Evolutionary conservation across 2,888 invertebrate species (phyloP).

Genomic region (Heliconius hortense): DNA sequence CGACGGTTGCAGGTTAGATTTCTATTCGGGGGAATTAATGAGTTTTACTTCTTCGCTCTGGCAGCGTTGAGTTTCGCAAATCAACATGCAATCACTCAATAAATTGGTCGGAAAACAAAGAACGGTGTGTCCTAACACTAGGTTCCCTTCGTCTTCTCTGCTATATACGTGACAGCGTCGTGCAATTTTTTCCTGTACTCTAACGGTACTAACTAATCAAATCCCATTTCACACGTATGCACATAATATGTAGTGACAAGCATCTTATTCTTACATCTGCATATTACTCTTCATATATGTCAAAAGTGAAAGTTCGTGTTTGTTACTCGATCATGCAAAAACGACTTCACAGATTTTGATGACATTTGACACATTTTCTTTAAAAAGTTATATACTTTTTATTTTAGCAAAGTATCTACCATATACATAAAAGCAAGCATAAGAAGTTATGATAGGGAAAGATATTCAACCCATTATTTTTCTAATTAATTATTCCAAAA

Average conservation of each 20-base stretch:
- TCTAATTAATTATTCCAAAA: too few species aligned
- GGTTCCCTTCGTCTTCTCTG: not conserved
- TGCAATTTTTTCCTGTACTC: not conserved
- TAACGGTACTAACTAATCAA: not conserved
- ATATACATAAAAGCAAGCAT: not conserved
- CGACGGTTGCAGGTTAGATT: too few species aligned
- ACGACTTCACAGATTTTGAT: slow-evolving; percentile 13
- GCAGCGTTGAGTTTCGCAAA: not conserved
- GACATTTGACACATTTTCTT: not conserved
- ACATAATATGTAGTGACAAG: slow-evolving; percentile 1
- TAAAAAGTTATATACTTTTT: not conserved
- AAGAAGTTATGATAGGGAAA: not conserved
- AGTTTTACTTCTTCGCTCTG: too few species aligned
- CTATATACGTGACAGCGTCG: not conserved
- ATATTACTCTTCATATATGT: slow-evolving; percentile 6
- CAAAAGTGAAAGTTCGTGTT: slow-evolving; percentile 16
- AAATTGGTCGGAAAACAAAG: not conserved
- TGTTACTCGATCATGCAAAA: slow-evolving; percentile 30
- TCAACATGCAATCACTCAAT: too few species aligned
- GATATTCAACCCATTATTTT: too few species aligned
- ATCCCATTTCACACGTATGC: slow-evolving; percentile 1
- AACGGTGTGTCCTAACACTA: not conserved
- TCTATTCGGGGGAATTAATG: too few species aligned
- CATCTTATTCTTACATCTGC: slow-evolving; percentile 12
- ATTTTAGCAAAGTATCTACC: not conserved